Base-by-base conservation (phyloP, 2,888 invertebrate genomes). In the Amphipoea lucens region DNA sequence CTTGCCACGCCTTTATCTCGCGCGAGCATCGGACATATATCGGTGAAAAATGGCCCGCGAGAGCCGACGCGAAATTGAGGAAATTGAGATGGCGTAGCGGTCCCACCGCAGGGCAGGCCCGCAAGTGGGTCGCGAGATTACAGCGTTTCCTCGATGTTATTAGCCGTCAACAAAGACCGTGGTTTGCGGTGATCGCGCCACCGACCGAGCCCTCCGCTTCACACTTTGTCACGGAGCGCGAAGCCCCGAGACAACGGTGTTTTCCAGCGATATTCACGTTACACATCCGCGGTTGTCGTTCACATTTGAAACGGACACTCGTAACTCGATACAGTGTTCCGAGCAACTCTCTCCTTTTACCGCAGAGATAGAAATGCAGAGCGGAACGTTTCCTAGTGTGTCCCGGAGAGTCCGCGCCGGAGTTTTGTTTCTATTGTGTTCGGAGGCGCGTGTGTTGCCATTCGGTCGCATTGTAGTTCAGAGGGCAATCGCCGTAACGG, bases 381-480 rank as follows among this genome's bases (percentile, higher is more conserved):
- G 95, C 96, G 96, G 95, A 96, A 96, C 96, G 95, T 92, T 96
- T 96, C 96, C 96, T 95, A 90, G 91, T 94, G 91, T 90, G 87
- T 92, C 93, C 94, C 91, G 92, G 90, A 84, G 87, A 90, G 89
- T 85, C 83, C 82, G 71, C 71, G 88, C 86, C 89, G 89, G 90
- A 87, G 90, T 95, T 93, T 92, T 92, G 92, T 93, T 93, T 92
- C 93, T 90, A 93, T 95, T 95, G 94, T 95, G 90, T 89, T 73
- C n/a, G 87, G 78, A 88, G 85, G 88, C 88, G 89, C 87, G 88
- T 92, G 90, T 89, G 78, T 69, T 82, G 87, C 89, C 90, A 92
- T 93, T 93, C 91, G 89, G 92, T 92, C 91, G 91, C 91, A 90
- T 92, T 91, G 91, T 92, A 94, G 95, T 95, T 95, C 95, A 95